Conservation (phyloP, 2,797 vertebrate species). For the Parauchenoglanis ngamensis region DNA sequence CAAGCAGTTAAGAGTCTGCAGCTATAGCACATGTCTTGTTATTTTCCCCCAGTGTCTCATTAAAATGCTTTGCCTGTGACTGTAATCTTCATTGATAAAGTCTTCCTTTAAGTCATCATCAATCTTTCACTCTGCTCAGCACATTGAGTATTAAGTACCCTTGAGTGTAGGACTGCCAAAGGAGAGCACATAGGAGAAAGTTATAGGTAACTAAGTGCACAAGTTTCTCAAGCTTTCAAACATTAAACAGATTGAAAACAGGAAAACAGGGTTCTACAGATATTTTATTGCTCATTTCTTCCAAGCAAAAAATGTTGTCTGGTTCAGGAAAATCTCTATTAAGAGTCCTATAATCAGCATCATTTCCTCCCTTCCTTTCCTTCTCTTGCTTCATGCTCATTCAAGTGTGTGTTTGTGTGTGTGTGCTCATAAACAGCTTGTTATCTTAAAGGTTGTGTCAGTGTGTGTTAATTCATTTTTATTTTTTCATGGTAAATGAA, state of each 20-base stretch:
- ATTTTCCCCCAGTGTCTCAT: conserved; percentile 9
- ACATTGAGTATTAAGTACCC: conserved; percentile 55
- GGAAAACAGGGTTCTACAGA: not conserved
- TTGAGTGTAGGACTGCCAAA: not conserved
- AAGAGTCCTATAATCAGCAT: not conserved
- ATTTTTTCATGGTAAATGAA: not conserved
- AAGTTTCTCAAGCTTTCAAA: not conserved
- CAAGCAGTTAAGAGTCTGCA: no score
- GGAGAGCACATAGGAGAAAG: conserved; percentile 1
- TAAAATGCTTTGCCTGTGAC: conserved; percentile 3
- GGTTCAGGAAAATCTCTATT: not conserved
- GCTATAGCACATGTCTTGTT: conserved; percentile 30
- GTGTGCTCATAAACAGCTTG: not conserved
- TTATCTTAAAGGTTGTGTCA: not conserved
- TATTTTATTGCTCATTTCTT: not conserved
- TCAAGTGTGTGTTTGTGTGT: no score
- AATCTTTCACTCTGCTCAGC: conserved; percentile 49
- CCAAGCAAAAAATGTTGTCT: not conserved
- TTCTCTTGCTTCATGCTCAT: not conserved
- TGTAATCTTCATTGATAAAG: conserved; percentile 68
- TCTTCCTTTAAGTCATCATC: not conserved
- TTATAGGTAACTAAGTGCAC: not conserved
- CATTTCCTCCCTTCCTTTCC: not conserved
- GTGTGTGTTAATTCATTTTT: not conserved
- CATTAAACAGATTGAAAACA: not conserved